phyloP scores from a whole-genome alignment of 2,113 vertebrate genomes.

The Crotalus viridis region DNA sequence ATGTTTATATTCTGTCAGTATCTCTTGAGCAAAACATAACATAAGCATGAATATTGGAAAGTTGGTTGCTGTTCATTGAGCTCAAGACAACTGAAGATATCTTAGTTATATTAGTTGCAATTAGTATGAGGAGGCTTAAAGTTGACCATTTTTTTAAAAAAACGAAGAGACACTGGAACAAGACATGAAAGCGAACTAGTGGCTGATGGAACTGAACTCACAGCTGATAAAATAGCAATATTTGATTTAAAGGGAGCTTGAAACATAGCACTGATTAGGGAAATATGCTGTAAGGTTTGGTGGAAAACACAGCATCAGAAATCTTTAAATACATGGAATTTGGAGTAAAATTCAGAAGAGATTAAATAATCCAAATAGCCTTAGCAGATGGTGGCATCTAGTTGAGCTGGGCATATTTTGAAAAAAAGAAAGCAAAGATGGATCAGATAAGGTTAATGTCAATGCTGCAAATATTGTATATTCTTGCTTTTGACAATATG shows the following conservation, averaged over 20 bases:
- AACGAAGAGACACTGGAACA: not conserved
- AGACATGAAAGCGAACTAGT: not conserved
- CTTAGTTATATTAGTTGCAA: not conserved
- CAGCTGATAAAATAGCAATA: not conserved
- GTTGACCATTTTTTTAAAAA: not conserved
- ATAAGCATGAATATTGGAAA: not conserved
- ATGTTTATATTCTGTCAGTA: not conserved
- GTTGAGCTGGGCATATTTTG: not conserved
- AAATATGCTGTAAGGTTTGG: not conserved
- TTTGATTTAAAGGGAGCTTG: not conserved
- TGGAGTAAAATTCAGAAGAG: not conserved
- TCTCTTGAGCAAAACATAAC: not conserved
- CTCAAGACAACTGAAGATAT: not conserved
- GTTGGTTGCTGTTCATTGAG: not conserved
- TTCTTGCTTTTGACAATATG: no score
- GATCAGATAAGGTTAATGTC: not conserved
- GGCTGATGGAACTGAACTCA: not conserved
- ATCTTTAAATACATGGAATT: not conserved
- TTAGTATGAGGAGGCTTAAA: not conserved
- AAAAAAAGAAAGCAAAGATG: not conserved
- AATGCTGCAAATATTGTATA: no score
- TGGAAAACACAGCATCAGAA: not conserved
- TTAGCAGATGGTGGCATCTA: not conserved
- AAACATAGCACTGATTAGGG: not conserved
- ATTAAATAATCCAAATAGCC: not conserved